Evolutionary conservation across 2,888 invertebrate species (phyloP).

Genomic region (Ephialtes manifestator): DNA sequence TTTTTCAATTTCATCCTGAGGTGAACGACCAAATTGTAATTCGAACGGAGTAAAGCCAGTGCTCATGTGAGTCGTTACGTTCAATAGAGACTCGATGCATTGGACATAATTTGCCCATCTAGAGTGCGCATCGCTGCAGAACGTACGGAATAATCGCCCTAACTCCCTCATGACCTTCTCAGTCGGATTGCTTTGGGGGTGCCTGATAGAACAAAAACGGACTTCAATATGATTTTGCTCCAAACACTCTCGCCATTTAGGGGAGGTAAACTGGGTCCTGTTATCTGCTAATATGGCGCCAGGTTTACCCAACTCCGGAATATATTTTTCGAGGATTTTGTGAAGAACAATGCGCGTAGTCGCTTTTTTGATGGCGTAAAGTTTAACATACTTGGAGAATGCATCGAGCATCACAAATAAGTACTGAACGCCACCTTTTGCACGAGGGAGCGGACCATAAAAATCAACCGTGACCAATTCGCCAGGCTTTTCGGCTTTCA

Average conservation of each 20-base stretch:
- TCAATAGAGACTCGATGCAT: neutral
- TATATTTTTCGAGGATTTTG: constrained; percentile 21
- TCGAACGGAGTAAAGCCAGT: constrained; percentile 29
- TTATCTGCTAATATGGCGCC: constrained; percentile 20
- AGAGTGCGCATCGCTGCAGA: constrained; percentile 11
- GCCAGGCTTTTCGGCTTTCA: neutral
- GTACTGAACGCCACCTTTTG: constrained; percentile 58
- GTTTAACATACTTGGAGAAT: constrained; percentile 37
- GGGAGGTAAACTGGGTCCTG: constrained; percentile 9
- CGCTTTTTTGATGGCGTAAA: constrained; percentile 24
- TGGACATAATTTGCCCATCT: constrained; percentile 15
- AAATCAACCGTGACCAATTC: constrained; percentile 54
- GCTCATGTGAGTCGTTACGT: constrained; percentile 44
- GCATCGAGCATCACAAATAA: constrained; percentile 51
- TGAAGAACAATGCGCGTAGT: constrained; percentile 12
- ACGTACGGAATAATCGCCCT: constrained; percentile 25
- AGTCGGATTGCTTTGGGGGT: constrained; percentile 49
- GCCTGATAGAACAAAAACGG: constrained; percentile 25
- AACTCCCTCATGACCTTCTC: constrained; percentile 50
- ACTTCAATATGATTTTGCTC: neutral
- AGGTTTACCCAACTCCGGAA: constrained; percentile 24
- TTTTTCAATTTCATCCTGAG: neutral
- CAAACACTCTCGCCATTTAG: neutral
- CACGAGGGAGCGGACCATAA: constrained; percentile 61
- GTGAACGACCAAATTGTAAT: constrained; percentile 17